These are phyloP conservation scores for Notothenia rossii DNA, from an alignment of 2,113 vertebrate species.

Conservation along the genomic window DNA sequence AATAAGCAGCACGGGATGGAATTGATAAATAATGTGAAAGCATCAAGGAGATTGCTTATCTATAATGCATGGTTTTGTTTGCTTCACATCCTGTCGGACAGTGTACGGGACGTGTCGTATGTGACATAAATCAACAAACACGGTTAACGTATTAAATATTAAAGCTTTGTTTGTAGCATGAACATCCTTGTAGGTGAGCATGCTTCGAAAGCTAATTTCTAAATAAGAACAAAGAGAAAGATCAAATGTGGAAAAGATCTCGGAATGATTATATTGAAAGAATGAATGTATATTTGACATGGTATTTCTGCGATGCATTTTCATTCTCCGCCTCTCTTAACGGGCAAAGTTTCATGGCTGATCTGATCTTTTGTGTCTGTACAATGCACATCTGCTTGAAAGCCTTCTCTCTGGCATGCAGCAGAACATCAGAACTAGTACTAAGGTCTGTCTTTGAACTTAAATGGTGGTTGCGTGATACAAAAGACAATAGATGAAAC, in stretches of 20 bases:
- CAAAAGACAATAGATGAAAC: not conserved
- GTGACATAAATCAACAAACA: slow-evolving; percentile 55
- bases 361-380: not conserved
- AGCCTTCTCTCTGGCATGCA: not conserved
- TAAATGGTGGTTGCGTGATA: not conserved
- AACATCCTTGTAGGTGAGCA: slow-evolving; percentile 19
- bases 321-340: not conserved
- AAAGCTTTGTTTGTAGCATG: slow-evolving; percentile 20
- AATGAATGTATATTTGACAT: not conserved
- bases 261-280: not conserved
- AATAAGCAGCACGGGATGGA: slow-evolving; percentile 22
- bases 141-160: slow-evolving; percentile 58
- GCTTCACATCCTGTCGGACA: slow-evolving; percentile 37
- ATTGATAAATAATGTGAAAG: slow-evolving; percentile 62
- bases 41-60: slow-evolving; percentile 64
- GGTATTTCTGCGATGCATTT: no score
- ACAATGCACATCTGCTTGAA: not conserved
- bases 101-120: slow-evolving; percentile 24
- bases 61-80: slow-evolving; percentile 70
- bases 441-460: not conserved
- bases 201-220: slow-evolving; percentile 11
- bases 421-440: not conserved
- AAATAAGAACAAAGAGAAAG: slow-evolving; percentile 20
- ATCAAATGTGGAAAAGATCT: slow-evolving; percentile 8
- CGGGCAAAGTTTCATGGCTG: not conserved